Evolutionary conservation across 2,797 vertebrate species (phyloP).

Genomic region (Syngnathus rostellatus): DNA sequence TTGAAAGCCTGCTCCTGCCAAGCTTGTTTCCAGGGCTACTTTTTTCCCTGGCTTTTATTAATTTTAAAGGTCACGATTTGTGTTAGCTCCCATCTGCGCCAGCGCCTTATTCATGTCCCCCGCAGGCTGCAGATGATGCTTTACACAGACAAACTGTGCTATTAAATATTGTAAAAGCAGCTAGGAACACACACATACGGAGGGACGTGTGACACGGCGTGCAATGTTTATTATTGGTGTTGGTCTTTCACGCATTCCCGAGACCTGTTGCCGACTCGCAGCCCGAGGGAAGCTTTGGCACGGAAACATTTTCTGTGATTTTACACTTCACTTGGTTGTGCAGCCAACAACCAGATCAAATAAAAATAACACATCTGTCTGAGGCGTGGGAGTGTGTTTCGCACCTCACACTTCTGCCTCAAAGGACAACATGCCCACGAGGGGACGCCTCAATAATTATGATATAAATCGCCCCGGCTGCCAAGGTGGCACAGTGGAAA

Average conservation of each 20-base stretch:
- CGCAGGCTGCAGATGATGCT: background rate
- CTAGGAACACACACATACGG: background rate
- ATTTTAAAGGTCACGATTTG: conserved; percentile 3
- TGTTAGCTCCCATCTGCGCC: background rate
- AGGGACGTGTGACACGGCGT: conserved; percentile 13
- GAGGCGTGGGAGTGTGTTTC: conserved; percentile 33
- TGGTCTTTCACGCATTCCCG: conserved; percentile 35
- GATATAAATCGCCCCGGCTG: conserved; percentile 30
- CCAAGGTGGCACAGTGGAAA: conserved; percentile 16
- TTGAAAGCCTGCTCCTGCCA: background rate
- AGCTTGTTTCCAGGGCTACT: background rate
- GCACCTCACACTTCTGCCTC: conserved; percentile 37
- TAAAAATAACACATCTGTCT: conserved; percentile 35
- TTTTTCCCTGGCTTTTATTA: background rate
- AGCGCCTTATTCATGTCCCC: background rate
- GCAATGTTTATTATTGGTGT: conserved; percentile 38
- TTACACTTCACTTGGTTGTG: conserved; percentile 49
- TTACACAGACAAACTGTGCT: background rate
- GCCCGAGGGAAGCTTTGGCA: conserved; percentile 20
- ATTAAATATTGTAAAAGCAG: conserved; percentile 1
- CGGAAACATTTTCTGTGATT: conserved; percentile 37
- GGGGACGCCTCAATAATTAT: conserved; percentile 46
- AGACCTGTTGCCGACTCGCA: conserved; percentile 42
- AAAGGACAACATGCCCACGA: conserved; percentile 34
- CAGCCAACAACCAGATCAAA: conserved; percentile 47